Evolutionary conservation across 1,140 invertebrate genomes (phyloP).

Genomic region (Parasteatoda tepidariorum): DNA sequence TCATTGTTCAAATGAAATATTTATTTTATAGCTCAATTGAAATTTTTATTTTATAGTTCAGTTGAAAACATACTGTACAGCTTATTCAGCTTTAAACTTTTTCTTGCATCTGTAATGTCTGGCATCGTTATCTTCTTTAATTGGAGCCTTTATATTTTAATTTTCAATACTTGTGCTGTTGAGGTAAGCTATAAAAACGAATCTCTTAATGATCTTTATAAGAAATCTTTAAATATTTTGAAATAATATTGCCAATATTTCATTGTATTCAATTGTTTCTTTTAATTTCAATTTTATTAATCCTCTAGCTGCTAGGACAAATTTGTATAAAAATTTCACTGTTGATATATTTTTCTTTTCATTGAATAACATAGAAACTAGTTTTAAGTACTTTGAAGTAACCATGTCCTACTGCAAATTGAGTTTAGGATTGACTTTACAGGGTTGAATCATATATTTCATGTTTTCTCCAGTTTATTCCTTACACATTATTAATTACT

Average conservation of each 20-base stretch:
- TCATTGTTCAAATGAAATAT: not conserved
- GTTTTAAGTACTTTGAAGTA: too few relatives aligned
- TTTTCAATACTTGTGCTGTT: constrained; percentile 16
- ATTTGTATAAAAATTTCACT: not conserved
- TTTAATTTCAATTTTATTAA: not conserved
- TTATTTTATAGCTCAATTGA: not conserved
- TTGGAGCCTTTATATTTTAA: constrained; percentile 17
- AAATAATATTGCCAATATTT: not conserved
- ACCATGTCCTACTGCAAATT: too few relatives aligned
- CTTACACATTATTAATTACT: too few relatives aligned
- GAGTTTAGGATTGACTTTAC: too few relatives aligned
- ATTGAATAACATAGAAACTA: too few relatives aligned
- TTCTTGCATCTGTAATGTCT: constrained; percentile 1
- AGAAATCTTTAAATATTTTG: not conserved
- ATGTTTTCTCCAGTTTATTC: too few relatives aligned
- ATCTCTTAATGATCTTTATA: not conserved
- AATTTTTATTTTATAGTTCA: constrained; percentile 2
- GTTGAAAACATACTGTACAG: constrained; percentile 23
- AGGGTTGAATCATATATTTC: too few relatives aligned
- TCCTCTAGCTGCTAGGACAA: too few relatives aligned
- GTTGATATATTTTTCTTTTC: not conserved
- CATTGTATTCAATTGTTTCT: not conserved
- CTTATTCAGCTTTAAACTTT: constrained; percentile 13
- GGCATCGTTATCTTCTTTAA: constrained; percentile 37
- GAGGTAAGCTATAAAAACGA: constrained; percentile 10